Base-by-base conservation (phyloP, 2,888 invertebrate species). In the Phortica magna region DNA sequence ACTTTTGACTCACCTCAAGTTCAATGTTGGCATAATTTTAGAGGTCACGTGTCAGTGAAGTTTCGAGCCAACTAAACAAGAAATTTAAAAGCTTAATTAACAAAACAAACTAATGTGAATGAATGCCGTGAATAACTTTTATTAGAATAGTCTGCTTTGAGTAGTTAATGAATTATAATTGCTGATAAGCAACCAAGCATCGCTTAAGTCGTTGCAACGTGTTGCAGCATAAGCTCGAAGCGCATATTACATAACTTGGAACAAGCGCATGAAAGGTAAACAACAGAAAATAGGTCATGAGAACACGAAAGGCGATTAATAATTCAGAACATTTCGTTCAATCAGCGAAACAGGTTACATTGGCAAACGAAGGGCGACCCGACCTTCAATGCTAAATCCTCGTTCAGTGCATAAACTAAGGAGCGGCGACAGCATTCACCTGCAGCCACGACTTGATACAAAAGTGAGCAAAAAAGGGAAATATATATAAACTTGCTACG, bases 291-390 rank as follows among this genome's bases (percentile, higher is more conserved):
- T 85, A 79, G 85, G 85, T 85, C 85, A 85, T 81, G 83, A 87
- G 87, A 87, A 84, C 79, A 74, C 17, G 53, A 67, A 59, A 72
- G 59, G 74, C 77, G 80, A 83, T 88, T 76, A 85, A 82, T 87
- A 88, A 88, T 71, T 84, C 80, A 85, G 88, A 88, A 85, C 88
- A 81, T 80, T 83, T 79, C 79, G 22, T n/a, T 55, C 57, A 31
- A 42, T 43, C 53, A 53, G 48, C 14, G 19, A 87, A 87, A 88
- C 85, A 82, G 82, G 84, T 88, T 81, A 78, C 71, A 48, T n/a
- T 17, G 14, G 14, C 31, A 12, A 55, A 55, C 67, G 71, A 74
- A 72, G 68, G 57, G 76, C 55, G 39, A 57, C 12, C 72, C 55
- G 43, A 57, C n/a, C 72, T 22, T 31, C 14, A 7, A 61, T 48